A percentile compares a stretch with the other conserved stretches of the same genome.
These are phyloP conservation scores for Timandra comae DNA, from an alignment of 2,888 invertebrate species.

Conservation along the genomic window DNA sequence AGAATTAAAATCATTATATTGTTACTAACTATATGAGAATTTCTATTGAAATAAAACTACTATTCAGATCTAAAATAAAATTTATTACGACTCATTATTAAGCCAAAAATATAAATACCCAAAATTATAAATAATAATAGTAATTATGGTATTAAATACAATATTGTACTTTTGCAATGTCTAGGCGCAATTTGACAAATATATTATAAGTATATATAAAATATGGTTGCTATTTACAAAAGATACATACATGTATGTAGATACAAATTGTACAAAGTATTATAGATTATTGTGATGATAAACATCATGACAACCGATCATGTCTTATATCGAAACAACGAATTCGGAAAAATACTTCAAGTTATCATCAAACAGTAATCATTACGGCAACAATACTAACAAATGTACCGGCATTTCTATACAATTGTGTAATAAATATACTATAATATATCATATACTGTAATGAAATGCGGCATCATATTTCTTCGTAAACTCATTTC, in stretches of 20 bases:
- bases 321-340: too few species aligned
- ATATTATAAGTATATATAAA: conserved; percentile 24
- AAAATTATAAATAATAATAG: conserved; percentile 25
- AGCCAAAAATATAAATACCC: conserved; percentile 48
- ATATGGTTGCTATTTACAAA: conserved; percentile 52
- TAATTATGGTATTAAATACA: conserved; percentile 21
- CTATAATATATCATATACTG: conserved; percentile 5
- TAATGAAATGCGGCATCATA: conserved; percentile 21
- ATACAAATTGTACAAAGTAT: conserved; percentile 39
- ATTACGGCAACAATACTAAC: conserved; percentile 14
- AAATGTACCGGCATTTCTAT: conserved; percentile 18
- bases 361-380: conserved; percentile 15
- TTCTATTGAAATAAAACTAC: conserved; percentile 33
- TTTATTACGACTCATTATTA: conserved; percentile 49
- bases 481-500: conserved; percentile 19
- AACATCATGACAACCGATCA: conserved; percentile 30
- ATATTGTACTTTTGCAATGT: conserved; percentile 39
- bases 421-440: conserved; percentile 8
- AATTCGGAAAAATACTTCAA: conserved; percentile 22
- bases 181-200: conserved; percentile 3
- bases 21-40: too few species aligned
- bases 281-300: conserved; percentile 54
- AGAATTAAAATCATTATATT: neutral
- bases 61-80: conserved; percentile 54
- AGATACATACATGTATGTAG: too few species aligned